Base-by-base conservation (phyloP, 2,797 vertebrate species). In the Melanogrammus aeglefinus region DNA sequence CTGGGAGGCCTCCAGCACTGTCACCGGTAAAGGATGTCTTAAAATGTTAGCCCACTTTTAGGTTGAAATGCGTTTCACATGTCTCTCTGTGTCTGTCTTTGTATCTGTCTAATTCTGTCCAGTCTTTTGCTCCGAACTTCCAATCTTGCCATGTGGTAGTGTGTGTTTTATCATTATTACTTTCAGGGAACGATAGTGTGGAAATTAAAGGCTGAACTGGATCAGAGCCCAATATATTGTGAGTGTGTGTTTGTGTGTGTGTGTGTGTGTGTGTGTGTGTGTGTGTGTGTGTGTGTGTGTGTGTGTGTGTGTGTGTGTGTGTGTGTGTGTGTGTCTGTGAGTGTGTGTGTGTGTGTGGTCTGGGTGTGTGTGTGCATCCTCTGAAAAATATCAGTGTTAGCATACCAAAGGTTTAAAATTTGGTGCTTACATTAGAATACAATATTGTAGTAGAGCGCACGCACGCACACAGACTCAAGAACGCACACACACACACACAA, bases 391-490 rank as follows among this genome's bases (percentile, higher is more conserved):
- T 41, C 4, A 41, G 1, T 41, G 39, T 41, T 41, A 41, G 7
- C 39, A 41, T 41, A 41, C 39, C 29, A 31, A 41, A 41, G 39
- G 39, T 41, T 41, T 41, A 41, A 41, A 41, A 41, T 41, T 7
- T 9, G 8, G 39, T 41, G 8, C 39, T 41, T 41, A 41, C 39
- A 41, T 41, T 41, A 41, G 39, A 41, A 41, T 8, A 7, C 1
- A 9, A 41, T 41, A 12, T 41, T 36, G 39, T 41, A 8, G 39
- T 9, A 12, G 10, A 3, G 12, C 24, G 14, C 31, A 35, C 29
- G 35, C 72, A 35, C 71, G 14, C 71, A 72, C 71, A 72, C 71
- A 72, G 31, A 72, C 71, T 35, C 71, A 24, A 35, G 39, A 21
- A 2, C 29, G 29, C 29, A 31, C 29, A 31, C 29, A 31, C 29